Base-by-base conservation (phyloP, 2,888 invertebrate species). In the Thecophora atra region DNA sequence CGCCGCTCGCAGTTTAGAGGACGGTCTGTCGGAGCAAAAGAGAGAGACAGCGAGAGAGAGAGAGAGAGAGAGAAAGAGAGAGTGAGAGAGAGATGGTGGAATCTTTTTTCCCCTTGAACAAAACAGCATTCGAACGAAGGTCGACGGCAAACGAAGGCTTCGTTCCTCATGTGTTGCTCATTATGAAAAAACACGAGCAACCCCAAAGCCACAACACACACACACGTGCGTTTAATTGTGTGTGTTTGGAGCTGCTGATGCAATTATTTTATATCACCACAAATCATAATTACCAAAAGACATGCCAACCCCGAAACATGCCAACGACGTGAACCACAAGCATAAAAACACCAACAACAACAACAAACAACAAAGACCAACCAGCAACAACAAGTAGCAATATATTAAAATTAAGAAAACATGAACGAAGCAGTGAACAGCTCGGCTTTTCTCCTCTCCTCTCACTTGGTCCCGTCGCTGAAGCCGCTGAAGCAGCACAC, bases 281-380 rank as follows among this genome's bases (percentile, higher is more conserved):
- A 77, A 77, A 76, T 78, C 76, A 77, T 78, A 78, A 79, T 79
- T 79, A 78, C 77, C 76, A 72, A 76, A 65, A 70, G 71, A 76
- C 75, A 75, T 75, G 76, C 75, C 73, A 76, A 65, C 75, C 72
- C 64, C 68, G 71, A 70, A 63, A 56, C 65, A 65, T 70, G 70
- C 52, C 62, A 70, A 58, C 26, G 51, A 70, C 58, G 65, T 47
- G 42, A 72, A 21, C 60, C 58, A 70, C 72, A 73, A 66, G 51
- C 13, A 24, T 37, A 71, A 47, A 60, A 72, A 62, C 28, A 74
- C 56, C 62, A 69, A 42, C 63, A 67, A 74, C 30, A 72, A 68
- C 26, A 66, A 47, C 8, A 52, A 52, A 24, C 30, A 54, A 26
- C 54, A 52, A 52, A 17, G 24, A 67, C 26, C 51, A 64, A 54